phyloP scores from a whole-genome alignment of 2,888 invertebrate species.

The Aspidiotus destructor region DNA sequence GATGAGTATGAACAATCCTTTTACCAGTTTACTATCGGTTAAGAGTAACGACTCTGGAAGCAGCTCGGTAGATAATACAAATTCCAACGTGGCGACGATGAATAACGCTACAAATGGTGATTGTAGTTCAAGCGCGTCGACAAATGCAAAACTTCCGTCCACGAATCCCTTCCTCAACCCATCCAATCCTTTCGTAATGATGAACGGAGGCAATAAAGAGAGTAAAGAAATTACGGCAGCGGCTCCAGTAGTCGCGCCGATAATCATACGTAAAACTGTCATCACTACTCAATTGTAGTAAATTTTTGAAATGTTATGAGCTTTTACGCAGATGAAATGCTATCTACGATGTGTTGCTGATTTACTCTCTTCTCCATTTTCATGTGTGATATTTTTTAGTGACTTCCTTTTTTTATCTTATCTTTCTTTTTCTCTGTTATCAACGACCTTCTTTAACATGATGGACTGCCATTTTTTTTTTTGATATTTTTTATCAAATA shows the following conservation, averaged over 20 bases:
- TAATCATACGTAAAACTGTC: constrained; percentile 73
- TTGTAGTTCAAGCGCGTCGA: too few relatives aligned
- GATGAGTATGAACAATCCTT: constrained; percentile 37
- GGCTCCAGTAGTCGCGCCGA: constrained; percentile 44
- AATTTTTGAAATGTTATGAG: too few relatives aligned
- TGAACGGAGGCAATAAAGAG: constrained; percentile 37
- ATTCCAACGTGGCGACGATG: not conserved
- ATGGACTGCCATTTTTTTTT: too few relatives aligned
- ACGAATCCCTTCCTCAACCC: constrained; percentile 42
- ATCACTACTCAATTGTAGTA: constrained; percentile 71
- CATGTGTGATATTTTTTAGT: too few relatives aligned
- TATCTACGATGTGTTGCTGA: too few relatives aligned
- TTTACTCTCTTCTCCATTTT: too few relatives aligned
- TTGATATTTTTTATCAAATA: too few relatives aligned
- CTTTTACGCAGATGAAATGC: too few relatives aligned
- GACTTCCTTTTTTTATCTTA: too few relatives aligned
- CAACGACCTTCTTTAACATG: too few relatives aligned
- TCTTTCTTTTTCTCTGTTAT: too few relatives aligned
- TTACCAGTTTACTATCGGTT: constrained; percentile 35
- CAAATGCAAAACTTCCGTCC: not conserved
- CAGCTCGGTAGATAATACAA: constrained; percentile 28
- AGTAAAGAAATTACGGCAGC: constrained; percentile 32
- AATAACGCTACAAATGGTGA: too few relatives aligned
- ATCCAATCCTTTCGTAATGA: constrained; percentile 43
- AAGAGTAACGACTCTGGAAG: constrained; percentile 30